Percentiles rank a stretch among this genome's conserved stretches.
Conservation (phyloP, 2,888 invertebrate species). For the Orchesellides sinensis region DNA sequence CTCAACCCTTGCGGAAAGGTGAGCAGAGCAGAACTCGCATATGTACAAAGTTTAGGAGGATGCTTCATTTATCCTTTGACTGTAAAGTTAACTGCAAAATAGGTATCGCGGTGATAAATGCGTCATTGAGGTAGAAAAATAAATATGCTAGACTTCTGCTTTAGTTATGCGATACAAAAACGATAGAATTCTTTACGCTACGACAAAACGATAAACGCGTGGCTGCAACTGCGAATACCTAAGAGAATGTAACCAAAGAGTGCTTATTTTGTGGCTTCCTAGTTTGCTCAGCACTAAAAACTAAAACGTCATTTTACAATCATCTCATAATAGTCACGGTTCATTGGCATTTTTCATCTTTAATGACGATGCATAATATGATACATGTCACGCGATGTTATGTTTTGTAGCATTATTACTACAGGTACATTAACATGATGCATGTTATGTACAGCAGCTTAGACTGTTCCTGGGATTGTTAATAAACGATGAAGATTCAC, state of each 20-base stretch:
- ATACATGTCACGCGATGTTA: not conserved
- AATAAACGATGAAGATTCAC: not conserved
- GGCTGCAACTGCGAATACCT: not conserved
- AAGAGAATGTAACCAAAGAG: not conserved
- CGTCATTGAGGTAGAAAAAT: not conserved
- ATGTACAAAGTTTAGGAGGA: too few relatives aligned
- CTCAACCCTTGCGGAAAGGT: conserved; percentile 45
- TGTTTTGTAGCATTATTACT: not conserved
- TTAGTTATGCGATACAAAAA: not conserved
- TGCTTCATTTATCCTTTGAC: not conserved
- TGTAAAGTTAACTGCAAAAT: not conserved
- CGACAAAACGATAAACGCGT: not conserved
- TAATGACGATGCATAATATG: not conserved
- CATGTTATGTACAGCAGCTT: not conserved
- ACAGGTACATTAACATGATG: too few relatives aligned
- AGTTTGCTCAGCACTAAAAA: not conserved
- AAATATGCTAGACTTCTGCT: not conserved
- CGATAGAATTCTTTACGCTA: not conserved
- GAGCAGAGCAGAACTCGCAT: conserved; percentile 23
- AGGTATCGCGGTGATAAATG: not conserved
- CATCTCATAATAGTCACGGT: conserved; percentile 18
- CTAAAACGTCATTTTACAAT: too few relatives aligned
- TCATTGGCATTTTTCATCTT: conserved; percentile 33
- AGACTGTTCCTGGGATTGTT: not conserved
- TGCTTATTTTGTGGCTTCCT: conserved; percentile 14